Evolutionary conservation across 2,113 vertebrate genomes (phyloP), one percentile per base, ranked within the genome.

Genomic region (Lates calcarifer): DNA sequence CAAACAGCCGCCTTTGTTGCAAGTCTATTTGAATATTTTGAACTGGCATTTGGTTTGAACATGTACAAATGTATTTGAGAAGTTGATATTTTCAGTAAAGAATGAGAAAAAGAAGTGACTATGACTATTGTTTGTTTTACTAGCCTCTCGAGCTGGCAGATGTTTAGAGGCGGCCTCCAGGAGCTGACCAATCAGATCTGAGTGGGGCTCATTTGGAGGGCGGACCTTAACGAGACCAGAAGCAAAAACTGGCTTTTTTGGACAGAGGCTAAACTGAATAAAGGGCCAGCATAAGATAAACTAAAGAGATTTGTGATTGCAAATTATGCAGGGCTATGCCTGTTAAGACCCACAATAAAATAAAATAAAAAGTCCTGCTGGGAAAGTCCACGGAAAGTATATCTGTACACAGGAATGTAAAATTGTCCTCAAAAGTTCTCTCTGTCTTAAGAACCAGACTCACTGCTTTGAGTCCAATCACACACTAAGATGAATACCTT

Each of bases 401-500:
- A 24, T 51, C 13, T n/a, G 47, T 45, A 13, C 28, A 37, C 22
- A 11, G 17, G 9, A 57, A 22, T 39, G 10, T 47, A 39, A 28
- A 73, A 37, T 43, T 3, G 20, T 61, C 26, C 58, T 61, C 24
- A n/a, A 6, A 29, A 24, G 29, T 26, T 22, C 29, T 45, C 7
- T 62, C 2, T 4, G 3, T 51, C 28, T 17, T 8, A 56, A 67
- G 62, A 63, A n/a, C n/a, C 15, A 37, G 18, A 66, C 20, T 39
- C 24, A 7, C 41, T 18, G 39, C 62, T 18, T 67, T n/a, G 15
- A 74, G 55, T 77, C 33, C 60, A 71, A 55, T 74, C 83, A 73
- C 10, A 13, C 31, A 17, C n/a, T 28, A 49, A n/a, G 61, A 68
- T 58, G 72, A 77, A 53, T 39, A 60, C 47, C 29, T 47, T 66